Evolutionary conservation across 2,797 vertebrate species (phyloP), one percentile per base, ranked within the genome.

Genomic region (Forpus xanthops): DNA sequence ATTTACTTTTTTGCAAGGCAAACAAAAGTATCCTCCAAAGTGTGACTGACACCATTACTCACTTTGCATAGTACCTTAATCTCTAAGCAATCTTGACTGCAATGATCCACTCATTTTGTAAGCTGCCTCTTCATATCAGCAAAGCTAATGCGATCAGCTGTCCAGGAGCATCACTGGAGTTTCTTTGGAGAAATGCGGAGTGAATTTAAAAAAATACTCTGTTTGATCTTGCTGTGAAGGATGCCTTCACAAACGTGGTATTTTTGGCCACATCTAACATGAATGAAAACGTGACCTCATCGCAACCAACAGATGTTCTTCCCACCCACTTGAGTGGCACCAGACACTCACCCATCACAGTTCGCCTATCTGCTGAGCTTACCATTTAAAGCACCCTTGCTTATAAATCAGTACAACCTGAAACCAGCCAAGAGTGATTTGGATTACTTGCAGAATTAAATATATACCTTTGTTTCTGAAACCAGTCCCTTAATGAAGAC

Each of bases 1-100:
- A 96, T 94, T 91, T 91, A 74, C 44, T 66, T 92, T 92, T 90
- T 66, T 87, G 47, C 44, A 85, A 89, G 28, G 68, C 70, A 92
- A 81, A 82, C 62, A 85, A 52, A 92, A 90, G 73, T 66, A 84
- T 71, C 20, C 24, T 67, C 58, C 41, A 60, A 86, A 86, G 60
- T 58, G 42, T 87, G 61, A 64, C 65, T 72, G 77, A 80, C 39
- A 85, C 12, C 58, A 52, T 92, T 87, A 91, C 15, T 87, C 45
- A 64, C 25, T 62, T 65, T 64, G 25, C 61, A 73, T 33, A 75
- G 42, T 44, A 86, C 23, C 66, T 89, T 72, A 37, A 53, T 65
- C 41, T 68, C 60, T 60, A 50, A 82, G 44, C 39, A 87, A 71
- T 77, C 61, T 55, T 73, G 45, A 83, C n/a, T 75, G 42, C 27